Conservation (phyloP, 1,140 invertebrate species). For the Dermatophagoides farinae region DNA sequence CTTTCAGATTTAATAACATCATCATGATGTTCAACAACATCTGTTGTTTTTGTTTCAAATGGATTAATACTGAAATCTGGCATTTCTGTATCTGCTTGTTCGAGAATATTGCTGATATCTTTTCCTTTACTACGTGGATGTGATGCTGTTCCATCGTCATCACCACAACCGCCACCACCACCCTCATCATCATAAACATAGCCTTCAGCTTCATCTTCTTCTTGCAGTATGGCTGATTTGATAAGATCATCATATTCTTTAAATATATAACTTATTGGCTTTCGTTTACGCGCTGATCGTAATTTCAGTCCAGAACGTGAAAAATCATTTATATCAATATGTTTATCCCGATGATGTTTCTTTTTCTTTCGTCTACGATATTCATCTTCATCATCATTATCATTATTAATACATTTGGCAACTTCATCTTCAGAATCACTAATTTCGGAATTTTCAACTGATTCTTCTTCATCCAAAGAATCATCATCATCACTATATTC, state of each 20-base stretch:
- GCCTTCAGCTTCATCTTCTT: constrained; percentile 3
- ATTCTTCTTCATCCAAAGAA: constrained; percentile 13
- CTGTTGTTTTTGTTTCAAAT: not conserved
- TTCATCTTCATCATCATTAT: constrained; percentile 47
- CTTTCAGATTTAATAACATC: not conserved
- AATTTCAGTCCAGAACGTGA: constrained; percentile 14
- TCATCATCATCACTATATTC: constrained; percentile 11
- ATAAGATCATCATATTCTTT: constrained; percentile 87
- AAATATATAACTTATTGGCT: constrained; percentile 48
- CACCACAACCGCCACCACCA: not conserved
- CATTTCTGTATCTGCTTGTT: constrained; percentile 21
- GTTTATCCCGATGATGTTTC: constrained; percentile 10
- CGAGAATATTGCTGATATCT: constrained; percentile 63
- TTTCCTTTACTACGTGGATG: constrained; percentile 42
- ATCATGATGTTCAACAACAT: not conserved
- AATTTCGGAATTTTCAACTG: not conserved
- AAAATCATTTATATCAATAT: constrained; percentile 1
- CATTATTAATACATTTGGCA: constrained; percentile 25
- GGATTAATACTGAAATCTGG: not conserved
- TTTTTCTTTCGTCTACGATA: constrained; percentile 30
- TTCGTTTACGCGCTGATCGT: constrained; percentile 23
- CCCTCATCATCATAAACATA: constrained; percentile 1
- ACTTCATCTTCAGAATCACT: not conserved
- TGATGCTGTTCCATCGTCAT: not conserved
- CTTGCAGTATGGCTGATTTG: constrained; percentile 55